A percentile compares a stretch with the other conserved stretches of the same genome.
These are phyloP conservation scores for Caenorhabditis sinica DNA, from an alignment of 2,888 invertebrate genomes.

Conservation along the genomic window DNA sequence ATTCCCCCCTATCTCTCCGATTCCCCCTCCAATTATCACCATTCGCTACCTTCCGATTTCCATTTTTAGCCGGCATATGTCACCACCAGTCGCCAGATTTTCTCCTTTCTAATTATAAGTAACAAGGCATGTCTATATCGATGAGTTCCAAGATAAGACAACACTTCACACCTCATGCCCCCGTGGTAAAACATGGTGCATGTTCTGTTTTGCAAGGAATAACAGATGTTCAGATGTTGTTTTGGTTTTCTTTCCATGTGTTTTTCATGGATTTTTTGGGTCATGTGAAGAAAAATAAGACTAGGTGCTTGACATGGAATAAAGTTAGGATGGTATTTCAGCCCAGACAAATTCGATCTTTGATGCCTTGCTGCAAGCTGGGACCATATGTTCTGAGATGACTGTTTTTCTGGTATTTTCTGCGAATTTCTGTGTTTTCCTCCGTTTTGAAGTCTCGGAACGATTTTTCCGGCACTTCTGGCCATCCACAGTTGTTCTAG, in stretches of 20 bases:
- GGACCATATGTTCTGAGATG: too few species aligned
- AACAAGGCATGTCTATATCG: neutral
- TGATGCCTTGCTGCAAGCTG: too few species aligned
- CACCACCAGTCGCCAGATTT: conserved; percentile 2
- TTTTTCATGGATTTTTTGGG: neutral
- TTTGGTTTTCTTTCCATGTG: neutral
- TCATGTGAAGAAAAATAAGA: conserved; percentile 20
- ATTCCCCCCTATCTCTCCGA: neutral
- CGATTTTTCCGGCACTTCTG: too few species aligned
- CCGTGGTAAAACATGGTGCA: conserved; percentile 9
- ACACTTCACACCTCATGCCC: conserved; percentile 9
- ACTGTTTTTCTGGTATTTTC: too few species aligned
- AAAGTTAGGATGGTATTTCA: neutral
- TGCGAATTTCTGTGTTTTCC: too few species aligned
- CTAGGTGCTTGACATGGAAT: neutral
- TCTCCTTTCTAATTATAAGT: neutral
- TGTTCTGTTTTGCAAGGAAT: neutral
- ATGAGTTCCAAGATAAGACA: neutral
- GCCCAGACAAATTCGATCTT: too few species aligned
- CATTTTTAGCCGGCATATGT: conserved; percentile 19
- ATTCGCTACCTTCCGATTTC: too few species aligned
- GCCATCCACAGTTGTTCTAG: too few species aligned
- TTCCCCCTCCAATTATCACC: neutral
- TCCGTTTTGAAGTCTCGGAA: too few species aligned
- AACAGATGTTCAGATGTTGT: neutral